A percentile compares a stretch with the other conserved stretches of the same genome.
phyloP scores from a whole-genome alignment of 2,888 invertebrate genomes.

The Pedicia rivosa region DNA sequence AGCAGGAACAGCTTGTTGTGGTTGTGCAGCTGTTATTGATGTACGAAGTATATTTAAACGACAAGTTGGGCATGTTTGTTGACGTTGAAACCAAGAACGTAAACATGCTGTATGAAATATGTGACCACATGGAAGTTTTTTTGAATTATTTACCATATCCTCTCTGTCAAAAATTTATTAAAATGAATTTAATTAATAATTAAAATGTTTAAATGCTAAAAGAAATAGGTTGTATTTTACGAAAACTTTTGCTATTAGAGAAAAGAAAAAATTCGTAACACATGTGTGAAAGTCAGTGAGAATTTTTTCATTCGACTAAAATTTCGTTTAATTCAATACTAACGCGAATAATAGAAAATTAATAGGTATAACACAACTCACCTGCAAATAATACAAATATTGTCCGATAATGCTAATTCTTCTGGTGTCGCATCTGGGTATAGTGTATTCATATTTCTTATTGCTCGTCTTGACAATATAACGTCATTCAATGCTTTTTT shows the following conservation, averaged over 20 bases:
- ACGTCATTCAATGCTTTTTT: conserved; percentile 97
- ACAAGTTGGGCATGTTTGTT: conserved; percentile 99
- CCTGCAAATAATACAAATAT: conserved; percentile 97
- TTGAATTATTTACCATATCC: conserved; percentile 58
- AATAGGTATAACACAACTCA: conserved; percentile 14
- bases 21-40: conserved; percentile 29
- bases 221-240: too few species aligned
- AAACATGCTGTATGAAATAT: conserved; percentile 98
- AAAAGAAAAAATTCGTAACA: conserved; percentile 3
- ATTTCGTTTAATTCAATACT: too few species aligned
- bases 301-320: too few species aligned
- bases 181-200: background rate
- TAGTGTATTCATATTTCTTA: conserved; percentile 94
- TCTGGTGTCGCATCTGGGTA: conserved; percentile 92
- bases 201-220: background rate
- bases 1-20: conserved; percentile 21
- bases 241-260: too few species aligned
- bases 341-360: too few species aligned
- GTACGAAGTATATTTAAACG: conserved; percentile 64
- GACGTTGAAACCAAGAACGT: conserved; percentile 98
- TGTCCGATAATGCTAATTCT: conserved; percentile 82
- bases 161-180: conserved; percentile 31
- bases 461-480: conserved; percentile 88
- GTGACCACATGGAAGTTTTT: conserved; percentile 97
- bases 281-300: background rate